phyloP scores from a whole-genome alignment of 1,140 invertebrate genomes.

The Ladona fulva region DNA sequence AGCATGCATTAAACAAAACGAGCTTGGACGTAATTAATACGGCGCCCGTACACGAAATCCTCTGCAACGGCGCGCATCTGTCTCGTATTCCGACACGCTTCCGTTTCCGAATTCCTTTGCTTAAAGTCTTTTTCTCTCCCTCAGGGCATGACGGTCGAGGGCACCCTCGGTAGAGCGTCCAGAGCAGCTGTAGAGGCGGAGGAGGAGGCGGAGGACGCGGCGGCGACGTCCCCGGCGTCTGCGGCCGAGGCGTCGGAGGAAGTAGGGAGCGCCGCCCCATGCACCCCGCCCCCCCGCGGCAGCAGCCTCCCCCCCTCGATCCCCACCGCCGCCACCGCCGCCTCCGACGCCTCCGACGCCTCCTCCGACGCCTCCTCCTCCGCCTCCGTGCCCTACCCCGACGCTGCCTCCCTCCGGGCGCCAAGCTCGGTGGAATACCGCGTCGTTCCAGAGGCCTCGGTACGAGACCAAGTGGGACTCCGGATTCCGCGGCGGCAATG shows the following conservation, averaged over 20 bases:
- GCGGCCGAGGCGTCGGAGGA: neutral
- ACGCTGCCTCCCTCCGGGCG: neutral
- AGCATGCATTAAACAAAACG: too few relatives aligned
- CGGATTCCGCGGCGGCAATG: conserved; percentile 29
- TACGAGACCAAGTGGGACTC: conserved; percentile 10
- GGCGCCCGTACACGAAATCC: too few relatives aligned
- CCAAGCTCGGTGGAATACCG: neutral
- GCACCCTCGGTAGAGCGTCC: neutral
- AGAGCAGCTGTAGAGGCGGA: neutral
- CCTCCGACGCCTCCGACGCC: neutral
- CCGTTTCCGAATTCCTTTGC: too few relatives aligned
- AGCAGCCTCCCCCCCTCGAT: neutral
- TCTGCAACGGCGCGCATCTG: too few relatives aligned
- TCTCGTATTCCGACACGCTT: too few relatives aligned
- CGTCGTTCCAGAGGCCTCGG: conserved; percentile 26
- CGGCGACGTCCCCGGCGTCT: too few relatives aligned
- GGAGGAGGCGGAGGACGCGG: too few relatives aligned
- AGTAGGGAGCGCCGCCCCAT: neutral
- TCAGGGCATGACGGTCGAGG: neutral
- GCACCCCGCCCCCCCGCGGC: neutral
- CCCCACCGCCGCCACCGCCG: conserved; percentile 1
- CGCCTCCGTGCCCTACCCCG: neutral
- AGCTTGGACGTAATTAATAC: too few relatives aligned
- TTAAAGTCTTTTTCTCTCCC: neutral
- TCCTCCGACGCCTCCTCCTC: neutral